These are phyloP conservation scores for Dinoponera quadriceps DNA, from an alignment of 1,140 invertebrate species.

Conservation along the genomic window DNA sequence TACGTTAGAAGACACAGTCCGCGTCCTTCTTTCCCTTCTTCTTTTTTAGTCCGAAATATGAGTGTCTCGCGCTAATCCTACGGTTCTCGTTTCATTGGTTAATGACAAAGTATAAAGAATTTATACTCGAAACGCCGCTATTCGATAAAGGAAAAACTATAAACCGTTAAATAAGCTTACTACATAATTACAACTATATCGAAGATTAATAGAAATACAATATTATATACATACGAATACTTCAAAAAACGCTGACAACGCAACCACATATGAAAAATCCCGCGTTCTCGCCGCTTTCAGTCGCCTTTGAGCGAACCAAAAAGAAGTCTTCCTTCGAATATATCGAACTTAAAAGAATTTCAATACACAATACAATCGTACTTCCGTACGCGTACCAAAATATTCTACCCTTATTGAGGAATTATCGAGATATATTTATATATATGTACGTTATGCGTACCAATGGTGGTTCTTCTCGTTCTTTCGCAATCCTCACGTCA, in stretches of 20 bases:
- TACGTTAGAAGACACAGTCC: conserved; percentile 48
- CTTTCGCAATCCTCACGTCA: conserved; percentile 59
- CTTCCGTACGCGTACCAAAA: conserved; percentile 62
- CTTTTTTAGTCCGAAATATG: conserved; percentile 32
- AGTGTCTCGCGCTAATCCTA: conserved; percentile 55
- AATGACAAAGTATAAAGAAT: conserved; percentile 69
- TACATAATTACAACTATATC: conserved; percentile 59
- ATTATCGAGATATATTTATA: conserved; percentile 63
- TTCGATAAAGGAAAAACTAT: conserved; percentile 63
- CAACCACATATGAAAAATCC: conserved; percentile 55
- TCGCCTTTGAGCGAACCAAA: conserved; percentile 45
- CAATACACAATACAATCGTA: background rate
- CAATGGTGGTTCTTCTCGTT: conserved; percentile 37
- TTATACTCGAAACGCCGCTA: conserved; percentile 50
- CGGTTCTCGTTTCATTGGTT: conserved; percentile 26
- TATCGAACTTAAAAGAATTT: conserved; percentile 53
- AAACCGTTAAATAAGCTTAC: conserved; percentile 71
- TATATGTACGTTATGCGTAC: conserved; percentile 56
- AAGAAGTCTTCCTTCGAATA: conserved; percentile 47
- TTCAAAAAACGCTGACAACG: conserved; percentile 57
- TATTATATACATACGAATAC: conserved; percentile 59
- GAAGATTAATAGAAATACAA: conserved; percentile 60
- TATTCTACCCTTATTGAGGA: conserved; percentile 62
- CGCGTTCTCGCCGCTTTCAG: conserved; percentile 1
- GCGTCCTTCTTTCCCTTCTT: background rate